These are phyloP conservation scores for Thamnophis sirtalis DNA, from an alignment of 2,113 vertebrate species.

Conservation along the genomic window DNA sequence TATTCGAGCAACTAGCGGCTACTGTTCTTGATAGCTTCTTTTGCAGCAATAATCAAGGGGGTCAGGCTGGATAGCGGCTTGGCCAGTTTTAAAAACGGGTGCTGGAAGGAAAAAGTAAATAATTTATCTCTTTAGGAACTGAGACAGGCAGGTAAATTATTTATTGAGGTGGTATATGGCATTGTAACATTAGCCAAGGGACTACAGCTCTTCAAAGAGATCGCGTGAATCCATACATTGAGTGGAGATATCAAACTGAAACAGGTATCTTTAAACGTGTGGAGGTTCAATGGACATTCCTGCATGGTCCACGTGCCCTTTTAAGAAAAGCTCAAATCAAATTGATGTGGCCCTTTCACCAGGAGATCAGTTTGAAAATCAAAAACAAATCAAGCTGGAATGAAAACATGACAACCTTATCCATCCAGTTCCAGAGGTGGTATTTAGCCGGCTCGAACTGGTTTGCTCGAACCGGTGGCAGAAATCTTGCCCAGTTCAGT, in stretches of 20 bases:
- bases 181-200: not conserved
- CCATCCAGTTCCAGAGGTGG: not conserved
- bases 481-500: too few relatives aligned
- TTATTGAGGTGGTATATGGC: not conserved
- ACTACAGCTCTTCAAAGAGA: not conserved
- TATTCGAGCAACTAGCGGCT: constrained; percentile 82
- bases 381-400: not conserved
- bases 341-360: not conserved
- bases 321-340: not conserved
- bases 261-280: not conserved
- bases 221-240: not conserved
- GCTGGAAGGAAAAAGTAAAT: constrained; percentile 71
- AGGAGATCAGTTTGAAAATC: not conserved
- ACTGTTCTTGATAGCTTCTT: constrained; percentile 99
- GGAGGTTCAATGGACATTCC: not conserved
- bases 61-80: constrained; percentile 98
- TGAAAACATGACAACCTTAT: not conserved
- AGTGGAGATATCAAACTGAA: not conserved
- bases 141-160: not conserved
- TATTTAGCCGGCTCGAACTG: too few relatives aligned
- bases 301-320: not conserved
- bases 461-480: too few relatives aligned
- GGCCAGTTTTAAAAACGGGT: constrained; percentile 98
- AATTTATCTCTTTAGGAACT: constrained; percentile 22
- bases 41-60: constrained; percentile 97